Percentiles rank a stretch among this genome's conserved stretches.
phyloP scores from a whole-genome alignment of 2,888 invertebrate species.

The Pedicia rivosa region DNA sequence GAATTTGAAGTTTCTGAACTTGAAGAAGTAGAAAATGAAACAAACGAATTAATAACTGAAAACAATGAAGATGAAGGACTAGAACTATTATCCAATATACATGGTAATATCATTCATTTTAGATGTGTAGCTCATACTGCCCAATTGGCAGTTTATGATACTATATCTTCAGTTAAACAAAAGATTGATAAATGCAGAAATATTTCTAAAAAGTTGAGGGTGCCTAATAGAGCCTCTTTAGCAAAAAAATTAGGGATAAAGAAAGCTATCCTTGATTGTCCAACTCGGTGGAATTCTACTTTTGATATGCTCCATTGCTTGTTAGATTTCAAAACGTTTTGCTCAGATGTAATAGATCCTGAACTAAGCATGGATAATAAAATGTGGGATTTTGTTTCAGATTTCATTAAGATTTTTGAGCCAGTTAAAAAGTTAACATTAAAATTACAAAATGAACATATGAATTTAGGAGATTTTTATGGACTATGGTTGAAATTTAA shows the following conservation, averaged over 20 bases:
- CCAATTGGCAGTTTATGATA: conserved; percentile 4
- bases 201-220: not conserved
- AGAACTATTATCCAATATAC: not conserved
- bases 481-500: too few relatives aligned
- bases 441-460: not conserved
- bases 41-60: not conserved
- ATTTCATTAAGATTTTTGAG: conserved; percentile 3
- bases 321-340: not conserved
- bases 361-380: not conserved
- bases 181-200: not conserved
- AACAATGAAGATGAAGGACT: conserved; percentile 3
- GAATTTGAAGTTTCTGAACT: conserved; percentile 1
- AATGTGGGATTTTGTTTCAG: conserved; percentile 1
- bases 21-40: conserved; percentile 2
- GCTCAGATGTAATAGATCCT: not conserved
- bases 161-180: conserved; percentile 2
- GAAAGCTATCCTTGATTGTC: conserved; percentile 3
- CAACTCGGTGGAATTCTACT: conserved; percentile 2
- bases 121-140: conserved; percentile 4
- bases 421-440: conserved; percentile 2
- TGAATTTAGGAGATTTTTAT: too few relatives aligned
- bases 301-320: conserved; percentile 1
- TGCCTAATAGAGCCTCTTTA: not conserved
- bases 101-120: conserved; percentile 5
- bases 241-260: not conserved